Percentiles rank a stretch among this genome's conserved stretches.
These are phyloP conservation scores for Lynx canadensis DNA, from an alignment of 2,113 vertebrate species.

Conservation along the genomic window DNA sequence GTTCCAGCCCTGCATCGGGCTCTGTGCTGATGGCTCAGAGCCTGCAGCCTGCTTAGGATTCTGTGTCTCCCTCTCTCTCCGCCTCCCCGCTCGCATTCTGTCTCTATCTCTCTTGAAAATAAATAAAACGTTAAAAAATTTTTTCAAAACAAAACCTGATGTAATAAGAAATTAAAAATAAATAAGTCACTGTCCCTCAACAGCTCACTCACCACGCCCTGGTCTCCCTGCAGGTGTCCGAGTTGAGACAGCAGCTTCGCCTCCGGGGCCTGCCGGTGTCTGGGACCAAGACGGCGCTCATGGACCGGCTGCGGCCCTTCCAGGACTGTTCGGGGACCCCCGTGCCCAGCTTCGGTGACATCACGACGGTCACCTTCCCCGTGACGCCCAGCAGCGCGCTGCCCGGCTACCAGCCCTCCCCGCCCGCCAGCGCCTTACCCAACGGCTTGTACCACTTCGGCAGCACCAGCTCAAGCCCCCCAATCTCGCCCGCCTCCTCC, in stretches of 20 bases:
- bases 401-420: slow-evolving; percentile 91
- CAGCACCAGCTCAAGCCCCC: slow-evolving; percentile 95
- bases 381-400: slow-evolving; percentile 91
- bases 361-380: slow-evolving; percentile 94
- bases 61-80: too few species aligned
- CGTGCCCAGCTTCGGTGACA: slow-evolving; percentile 89
- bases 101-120: too few species aligned
- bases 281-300: slow-evolving; percentile 95
- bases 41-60: too few species aligned
- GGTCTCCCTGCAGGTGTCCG: slow-evolving; percentile 90
- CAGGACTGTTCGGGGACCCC: slow-evolving; percentile 88
- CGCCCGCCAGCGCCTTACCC: slow-evolving; percentile 89
- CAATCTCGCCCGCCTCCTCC: slow-evolving; percentile 96
- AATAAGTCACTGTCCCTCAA: not conserved
- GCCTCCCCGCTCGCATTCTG: too few species aligned
- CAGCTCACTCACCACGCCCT: not conserved
- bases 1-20: too few species aligned
- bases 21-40: too few species aligned
- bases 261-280: slow-evolving; percentile 97
- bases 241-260: slow-evolving; percentile 96
- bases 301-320: slow-evolving; percentile 95
- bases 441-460: slow-evolving; percentile 96
- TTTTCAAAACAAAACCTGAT: not conserved
- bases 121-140: too few species aligned
- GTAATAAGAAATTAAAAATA: not conserved